Conservation (phyloP, 2,113 vertebrate species). For the Vulpes ferrilata region DNA sequence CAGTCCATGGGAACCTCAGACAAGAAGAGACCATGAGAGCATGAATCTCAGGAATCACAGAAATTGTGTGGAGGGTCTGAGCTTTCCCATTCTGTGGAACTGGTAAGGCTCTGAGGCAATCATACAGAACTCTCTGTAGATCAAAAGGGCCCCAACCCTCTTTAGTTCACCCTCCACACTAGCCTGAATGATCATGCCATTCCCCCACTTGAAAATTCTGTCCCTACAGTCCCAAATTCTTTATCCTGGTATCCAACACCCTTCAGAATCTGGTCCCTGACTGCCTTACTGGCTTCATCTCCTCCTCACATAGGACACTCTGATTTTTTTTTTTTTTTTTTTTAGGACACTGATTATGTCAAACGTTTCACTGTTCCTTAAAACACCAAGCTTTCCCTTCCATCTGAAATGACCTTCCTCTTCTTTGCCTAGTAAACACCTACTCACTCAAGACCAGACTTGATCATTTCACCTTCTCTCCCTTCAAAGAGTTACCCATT, state of each 20-base stretch:
- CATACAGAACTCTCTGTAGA: not conserved
- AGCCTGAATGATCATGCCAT: not conserved
- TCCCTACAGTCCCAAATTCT: not conserved
- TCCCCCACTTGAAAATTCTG: not conserved
- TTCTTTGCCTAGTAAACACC: not conserved
- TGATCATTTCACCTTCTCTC: not conserved
- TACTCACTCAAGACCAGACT: not conserved
- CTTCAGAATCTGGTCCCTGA: not conserved
- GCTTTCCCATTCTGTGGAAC: not conserved
- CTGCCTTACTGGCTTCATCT: not conserved
- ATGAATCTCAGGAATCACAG: not conserved
- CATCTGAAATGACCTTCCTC: not conserved
- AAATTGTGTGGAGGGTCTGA: not conserved
- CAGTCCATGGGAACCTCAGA: not conserved
- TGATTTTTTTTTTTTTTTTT: not conserved
- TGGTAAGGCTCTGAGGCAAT: not conserved
- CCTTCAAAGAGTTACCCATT: not conserved
- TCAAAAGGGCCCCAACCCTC: not conserved
- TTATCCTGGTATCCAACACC: not conserved
- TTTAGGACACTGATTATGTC: not conserved
- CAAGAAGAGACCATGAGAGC: not conserved
- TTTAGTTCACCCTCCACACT: not conserved
- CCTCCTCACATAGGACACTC: not conserved
- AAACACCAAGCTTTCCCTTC: not conserved
- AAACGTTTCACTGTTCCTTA: not conserved